Conservation (phyloP, 2,797 vertebrate species). For the Dallia pectoralis region DNA sequence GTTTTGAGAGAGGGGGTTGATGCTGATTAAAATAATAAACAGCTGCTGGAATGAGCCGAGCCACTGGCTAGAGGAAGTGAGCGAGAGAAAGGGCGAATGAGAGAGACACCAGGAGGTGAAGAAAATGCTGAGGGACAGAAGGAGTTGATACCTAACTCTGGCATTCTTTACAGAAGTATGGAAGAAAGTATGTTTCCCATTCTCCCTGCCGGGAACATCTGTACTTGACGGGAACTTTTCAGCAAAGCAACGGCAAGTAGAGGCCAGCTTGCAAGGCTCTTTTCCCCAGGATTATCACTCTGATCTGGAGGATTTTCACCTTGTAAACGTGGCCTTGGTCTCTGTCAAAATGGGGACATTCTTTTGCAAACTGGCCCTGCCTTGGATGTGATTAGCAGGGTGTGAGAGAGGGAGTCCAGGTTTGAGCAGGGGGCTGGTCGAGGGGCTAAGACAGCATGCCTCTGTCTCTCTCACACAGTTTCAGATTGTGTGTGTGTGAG, state of each 20-base stretch:
- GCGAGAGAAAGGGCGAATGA: conserved; percentile 26
- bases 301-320: conserved; percentile 38
- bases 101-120: conserved; percentile 26
- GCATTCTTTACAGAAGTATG: conserved; percentile 15
- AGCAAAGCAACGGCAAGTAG: conserved; percentile 11
- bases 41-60: conserved; percentile 75
- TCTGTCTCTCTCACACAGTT: conserved; percentile 43
- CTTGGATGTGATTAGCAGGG: conserved; percentile 66
- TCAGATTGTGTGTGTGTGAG: conserved; percentile 7
- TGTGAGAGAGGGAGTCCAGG: conserved; percentile 64
- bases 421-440: conserved; percentile 34
- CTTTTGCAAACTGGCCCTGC: conserved; percentile 60
- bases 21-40: conserved; percentile 98
- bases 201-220: conserved; percentile 25
- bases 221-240: conserved; percentile 20
- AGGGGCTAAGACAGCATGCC: conserved; percentile 41
- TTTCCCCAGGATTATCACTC: conserved; percentile 24
- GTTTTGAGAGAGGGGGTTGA: conserved; percentile 76
- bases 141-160: conserved; percentile 25
- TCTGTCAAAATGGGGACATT: conserved; percentile 56
- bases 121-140: background rate
- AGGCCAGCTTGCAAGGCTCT: conserved; percentile 22
- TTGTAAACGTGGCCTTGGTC: conserved; percentile 50
- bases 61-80: conserved; percentile 44
- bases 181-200: conserved; percentile 15